These are phyloP conservation scores for Alosa sapidissima DNA, from an alignment of 2,797 vertebrate genomes.

Conservation along the genomic window DNA sequence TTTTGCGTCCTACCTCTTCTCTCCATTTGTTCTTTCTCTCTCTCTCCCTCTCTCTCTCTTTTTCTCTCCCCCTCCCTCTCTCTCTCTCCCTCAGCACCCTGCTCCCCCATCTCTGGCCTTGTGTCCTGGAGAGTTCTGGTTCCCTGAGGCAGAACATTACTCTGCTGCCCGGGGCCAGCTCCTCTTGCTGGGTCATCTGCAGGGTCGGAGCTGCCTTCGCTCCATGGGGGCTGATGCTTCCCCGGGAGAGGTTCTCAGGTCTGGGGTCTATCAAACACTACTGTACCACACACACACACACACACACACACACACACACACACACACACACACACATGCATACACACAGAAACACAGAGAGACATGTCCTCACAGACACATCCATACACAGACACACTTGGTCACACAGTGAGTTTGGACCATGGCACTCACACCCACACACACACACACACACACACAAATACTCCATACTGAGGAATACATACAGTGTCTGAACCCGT, in stretches of 20 bases:
- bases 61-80: background rate
- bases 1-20: background rate
- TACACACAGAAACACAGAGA: no score
- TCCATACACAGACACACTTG: no score
- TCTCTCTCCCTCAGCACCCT: background rate
- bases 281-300: background rate
- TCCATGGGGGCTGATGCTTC: no score
- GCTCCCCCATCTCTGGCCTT: slow-evolving; percentile 52
- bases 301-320: background rate
- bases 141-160: slow-evolving; percentile 58
- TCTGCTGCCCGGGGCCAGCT: slow-evolving; percentile 38
- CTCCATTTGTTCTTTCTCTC: slow-evolving; percentile 40
- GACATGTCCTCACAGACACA: no score
- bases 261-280: background rate
- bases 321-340: background rate
- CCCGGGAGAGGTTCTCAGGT: no score
- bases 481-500: background rate
- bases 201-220: no score
- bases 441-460: background rate
- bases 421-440: background rate
- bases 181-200: slow-evolving; percentile 32
- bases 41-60: slow-evolving; percentile 35
- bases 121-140: slow-evolving; percentile 43
- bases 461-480: background rate
- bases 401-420: no score